Base-by-base conservation (phyloP, 2,888 invertebrate genomes). In the Cataglyphis albicans region DNA sequence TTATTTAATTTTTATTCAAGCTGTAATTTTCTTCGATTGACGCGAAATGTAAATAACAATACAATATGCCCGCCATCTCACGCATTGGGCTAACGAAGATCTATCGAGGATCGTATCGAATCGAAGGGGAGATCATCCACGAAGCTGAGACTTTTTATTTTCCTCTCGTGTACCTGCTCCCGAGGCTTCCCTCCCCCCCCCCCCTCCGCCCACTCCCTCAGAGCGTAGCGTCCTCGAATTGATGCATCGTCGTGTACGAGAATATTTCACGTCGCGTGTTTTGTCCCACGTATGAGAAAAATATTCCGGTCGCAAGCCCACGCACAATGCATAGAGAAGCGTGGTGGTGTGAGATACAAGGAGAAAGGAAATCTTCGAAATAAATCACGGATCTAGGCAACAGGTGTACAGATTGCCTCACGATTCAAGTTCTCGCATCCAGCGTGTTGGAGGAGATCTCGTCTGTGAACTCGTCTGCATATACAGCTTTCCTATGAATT, bases 351-450 rank as follows among this genome's bases (percentile, higher is more conserved):
- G 84, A 83, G 82, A 73, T 63, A 86, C 88, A 76, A 89, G 83
- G 84, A 81, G 84, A 85, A 83, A 90, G 86, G 86, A 90, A 87
- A 81, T 86, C 84, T 82, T 84, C 72, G 86, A 86, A 89, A 90
- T 91, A 92, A 92, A 91, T 92, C 89, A 91, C 87, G 75, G 85
- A 89, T 89, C 87, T 89, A 87, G 90, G 92, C 91, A 92, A 92
- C 92, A 92, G 92, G 92, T 92, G 92, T 91, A 91, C 82, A 84
- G 85, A 86, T 92, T 90, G 90, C 90, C 83, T 86, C 89, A 90
- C 87, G 86, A 86, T 87, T 84, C 87, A 83, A 86, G 86, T 88
- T 89, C 88, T 86, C 89, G 84, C 85, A 59, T 83, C 76, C 67
- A 84, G 75, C 65, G 75, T 82, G 80, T 21, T 68, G 83, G 81